These are phyloP conservation scores for Ypsolopha scabrella DNA, from an alignment of 2,888 invertebrate species.

Conservation along the genomic window DNA sequence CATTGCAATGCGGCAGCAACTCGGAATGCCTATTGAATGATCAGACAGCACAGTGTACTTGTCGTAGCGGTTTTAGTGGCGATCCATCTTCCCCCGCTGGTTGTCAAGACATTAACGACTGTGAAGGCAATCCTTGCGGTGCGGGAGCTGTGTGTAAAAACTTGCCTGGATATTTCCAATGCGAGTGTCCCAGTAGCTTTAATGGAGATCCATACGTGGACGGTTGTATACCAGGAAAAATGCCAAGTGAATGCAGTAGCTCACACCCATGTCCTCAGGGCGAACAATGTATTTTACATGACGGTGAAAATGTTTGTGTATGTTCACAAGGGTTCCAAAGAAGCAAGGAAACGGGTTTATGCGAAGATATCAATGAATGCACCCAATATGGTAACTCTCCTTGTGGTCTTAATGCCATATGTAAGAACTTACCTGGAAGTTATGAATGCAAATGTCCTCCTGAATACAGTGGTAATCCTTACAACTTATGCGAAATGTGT, in stretches of 20 bases:
- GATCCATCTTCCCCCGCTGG: slow-evolving; percentile 73
- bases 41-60: slow-evolving; percentile 86
- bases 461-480: slow-evolving; percentile 92
- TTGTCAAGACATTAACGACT: slow-evolving; percentile 92
- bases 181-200: slow-evolving; percentile 88
- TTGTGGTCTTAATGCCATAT: slow-evolving; percentile 90
- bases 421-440: slow-evolving; percentile 92
- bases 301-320: slow-evolving; percentile 87
- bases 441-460: slow-evolving; percentile 93
- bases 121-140: slow-evolving; percentile 83
- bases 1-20: slow-evolving; percentile 85
- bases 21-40: slow-evolving; percentile 90
- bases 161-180: slow-evolving; percentile 85
- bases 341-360: slow-evolving; percentile 78
- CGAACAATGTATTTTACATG: slow-evolving; percentile 87
- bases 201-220: slow-evolving; percentile 84
- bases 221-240: slow-evolving; percentile 76
- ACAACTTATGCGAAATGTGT: slow-evolving; percentile 87
- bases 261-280: slow-evolving; percentile 84
- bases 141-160: slow-evolving; percentile 90
- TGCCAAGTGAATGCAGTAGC: slow-evolving; percentile 78
- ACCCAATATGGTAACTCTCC: slow-evolving; percentile 80
- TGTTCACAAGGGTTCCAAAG: slow-evolving; percentile 90
- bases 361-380: slow-evolving; percentile 90
- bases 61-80: slow-evolving; percentile 85